Evolutionary conservation across 2,113 vertebrate genomes (phyloP), one percentile per base, ranked within the genome.

Genomic region (Atractosteus spatula): DNA sequence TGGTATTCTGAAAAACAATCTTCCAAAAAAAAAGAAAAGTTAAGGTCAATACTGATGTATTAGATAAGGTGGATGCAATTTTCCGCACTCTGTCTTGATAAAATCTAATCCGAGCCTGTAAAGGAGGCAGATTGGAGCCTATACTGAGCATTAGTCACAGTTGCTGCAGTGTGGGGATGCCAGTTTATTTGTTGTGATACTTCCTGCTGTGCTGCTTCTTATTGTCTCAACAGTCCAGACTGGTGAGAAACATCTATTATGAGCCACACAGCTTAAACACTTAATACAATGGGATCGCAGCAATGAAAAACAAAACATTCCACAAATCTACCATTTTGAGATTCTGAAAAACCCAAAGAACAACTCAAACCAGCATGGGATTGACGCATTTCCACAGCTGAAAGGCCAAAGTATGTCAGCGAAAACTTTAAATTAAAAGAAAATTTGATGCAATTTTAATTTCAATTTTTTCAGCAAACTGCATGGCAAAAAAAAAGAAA

Each of bases 51-150:
- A 43, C 64, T 66, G 64, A 59, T 59, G 29, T 66, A 44, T 66
- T 42, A 66, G 64, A 66, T 66, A 66, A 45, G 64, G 11, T 66
- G 64, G 64, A 66, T 66, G 43, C 64, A 66, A 66, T 44, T 44
- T 67, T 67, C 57, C n/a, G 4, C 57, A 59, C 57, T 13, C 57
- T 59, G 57, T 59, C 57, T 64, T 3, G 62, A 64, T 64, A 41
- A 64, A 64, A 64, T 64, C n/a, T 64, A 41, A 41, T 43, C 62
- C 62, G 17, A 43, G 7, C 8, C 62, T 64, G 29, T 8, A 43
- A 64, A 64, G 3, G 10, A 64, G 29, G 62, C 62, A 64, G 62
- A 64, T 64, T 64, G 62, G 62, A 64, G 41, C 29, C 62, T 41
- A 64, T 16, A 43, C 29, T 43, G 3, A 43, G 62, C 62, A 64